Evolutionary conservation across 2,888 invertebrate species (phyloP), one percentile per base, ranked within the genome.

Genomic region (Phragmatobia fuliginosa): DNA sequence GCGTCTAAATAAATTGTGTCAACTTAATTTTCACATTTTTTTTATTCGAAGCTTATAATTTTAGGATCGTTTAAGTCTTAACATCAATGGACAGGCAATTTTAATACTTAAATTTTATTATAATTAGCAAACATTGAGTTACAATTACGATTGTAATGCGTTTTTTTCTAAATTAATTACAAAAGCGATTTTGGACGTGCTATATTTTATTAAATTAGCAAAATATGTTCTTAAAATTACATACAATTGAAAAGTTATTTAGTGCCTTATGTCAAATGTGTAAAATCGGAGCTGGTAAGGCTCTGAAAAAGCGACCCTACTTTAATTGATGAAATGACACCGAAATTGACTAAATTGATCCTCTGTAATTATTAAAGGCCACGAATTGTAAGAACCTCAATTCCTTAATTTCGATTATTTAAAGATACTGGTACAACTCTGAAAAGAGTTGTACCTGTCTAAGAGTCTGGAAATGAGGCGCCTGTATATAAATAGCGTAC

Each of bases 1-100:
- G 85, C 84, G 78, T 89, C 90, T 81, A 87, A 93, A 93, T 93
- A 93, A 94, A 93, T 87, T 88, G 87, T 93, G 91, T 91, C 89
- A 92, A 90, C 87, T 87, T 87, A 80, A 85, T 78, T 85, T 85
- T 83, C 82, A 87, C 85, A 89, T 91, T 92, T 89, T 92, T n/a
- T 93, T 92, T 86, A 87, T 88, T 87, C 76, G 74, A 77, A 75
- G 73, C 75, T 79, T 79, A 76, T 63, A n/a, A 49, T n/a, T 72
- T 66, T 82, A 81, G 71, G 68, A 70, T 78, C 61, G 70, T 73
- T 81, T 72, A 78, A 38, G 25, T 74, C 71, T 80, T 82, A 82
- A 70, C 66, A 71, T 61, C 72, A 74, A 82, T 85, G 84, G 84
- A 83, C 82, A 83, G 78, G 77, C 69, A 77, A 77, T 70, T 76